These are phyloP conservation scores for Loxodonta africana DNA, from an alignment of 2,113 vertebrate genomes.

Conservation along the genomic window DNA sequence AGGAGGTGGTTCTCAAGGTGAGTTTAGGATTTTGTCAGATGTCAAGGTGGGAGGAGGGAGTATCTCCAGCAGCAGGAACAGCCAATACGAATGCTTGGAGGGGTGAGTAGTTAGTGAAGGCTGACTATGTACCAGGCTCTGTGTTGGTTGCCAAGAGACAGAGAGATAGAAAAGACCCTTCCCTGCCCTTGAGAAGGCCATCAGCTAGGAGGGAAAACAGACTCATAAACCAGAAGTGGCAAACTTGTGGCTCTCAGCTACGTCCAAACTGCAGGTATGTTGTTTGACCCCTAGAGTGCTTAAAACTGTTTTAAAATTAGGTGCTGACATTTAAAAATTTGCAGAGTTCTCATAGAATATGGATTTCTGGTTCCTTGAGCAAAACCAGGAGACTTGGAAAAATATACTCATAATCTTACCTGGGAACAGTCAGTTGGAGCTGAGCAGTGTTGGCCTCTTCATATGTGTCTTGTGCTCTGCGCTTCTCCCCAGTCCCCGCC, in stretches of 20 bases:
- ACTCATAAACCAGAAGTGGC: neutral
- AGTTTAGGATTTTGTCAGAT: neutral
- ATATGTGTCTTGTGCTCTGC: neutral
- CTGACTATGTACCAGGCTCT: neutral
- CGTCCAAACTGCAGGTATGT: neutral
- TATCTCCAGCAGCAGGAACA: neutral
- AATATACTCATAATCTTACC: neutral
- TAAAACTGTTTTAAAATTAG: neutral
- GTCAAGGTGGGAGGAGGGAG: neutral
- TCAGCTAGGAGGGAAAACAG: neutral
- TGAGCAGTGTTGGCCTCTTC: neutral
- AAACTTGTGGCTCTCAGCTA: neutral
- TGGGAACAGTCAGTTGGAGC: neutral
- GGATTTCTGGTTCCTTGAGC: neutral
- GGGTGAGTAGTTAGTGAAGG: neutral
- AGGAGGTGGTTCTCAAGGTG: neutral
- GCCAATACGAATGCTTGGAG: rapidly evolving
- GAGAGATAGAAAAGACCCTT: neutral
- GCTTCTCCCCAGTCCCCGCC: neutral
- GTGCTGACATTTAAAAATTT: neutral
- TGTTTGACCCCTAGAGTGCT: neutral
- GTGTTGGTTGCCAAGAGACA: neutral
- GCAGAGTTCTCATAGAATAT: neutral
- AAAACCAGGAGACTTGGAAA: neutral
- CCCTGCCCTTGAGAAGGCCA: neutral